Evolutionary conservation across 2,113 vertebrate genomes (phyloP).

Genomic region (Opisthocomus hoazin): DNA sequence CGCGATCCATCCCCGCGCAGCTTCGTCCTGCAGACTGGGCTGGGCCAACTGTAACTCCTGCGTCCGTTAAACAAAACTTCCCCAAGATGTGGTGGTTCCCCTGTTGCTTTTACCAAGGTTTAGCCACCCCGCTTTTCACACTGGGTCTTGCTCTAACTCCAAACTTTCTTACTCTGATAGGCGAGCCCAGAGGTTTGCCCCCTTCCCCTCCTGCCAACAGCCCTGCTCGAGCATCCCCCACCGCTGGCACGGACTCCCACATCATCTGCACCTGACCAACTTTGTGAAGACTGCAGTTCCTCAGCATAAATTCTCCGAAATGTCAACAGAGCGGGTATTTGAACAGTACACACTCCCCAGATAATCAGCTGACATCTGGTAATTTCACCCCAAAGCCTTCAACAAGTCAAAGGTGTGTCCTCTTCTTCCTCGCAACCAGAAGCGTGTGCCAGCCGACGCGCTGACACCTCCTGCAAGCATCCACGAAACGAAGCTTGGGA

Average conservation of each 20-base stretch:
- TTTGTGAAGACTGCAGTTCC: not conserved
- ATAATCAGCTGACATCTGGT: not conserved
- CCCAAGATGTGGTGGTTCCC: not conserved
- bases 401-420: rapidly evolving
- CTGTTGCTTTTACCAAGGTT: not conserved
- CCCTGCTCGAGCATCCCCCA: not conserved
- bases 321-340: not conserved
- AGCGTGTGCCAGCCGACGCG: not conserved
- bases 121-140: not conserved
- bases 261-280: not conserved
- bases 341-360: not conserved
- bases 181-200: not conserved
- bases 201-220: not conserved
- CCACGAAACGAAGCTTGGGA: not conserved
- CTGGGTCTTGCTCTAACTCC: not conserved
- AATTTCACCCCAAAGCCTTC: not conserved
- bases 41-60: not conserved
- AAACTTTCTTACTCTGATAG: not conserved
- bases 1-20: not conserved
- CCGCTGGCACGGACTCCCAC: not conserved
- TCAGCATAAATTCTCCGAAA: not conserved
- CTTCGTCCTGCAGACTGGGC: not conserved
- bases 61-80: not conserved
- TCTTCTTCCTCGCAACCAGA: not conserved
- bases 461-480: not conserved